A percentile compares a stretch with the other conserved stretches of the same genome.
Conservation (phyloP, 1,140 invertebrate species). For the Popillia japonica region DNA sequence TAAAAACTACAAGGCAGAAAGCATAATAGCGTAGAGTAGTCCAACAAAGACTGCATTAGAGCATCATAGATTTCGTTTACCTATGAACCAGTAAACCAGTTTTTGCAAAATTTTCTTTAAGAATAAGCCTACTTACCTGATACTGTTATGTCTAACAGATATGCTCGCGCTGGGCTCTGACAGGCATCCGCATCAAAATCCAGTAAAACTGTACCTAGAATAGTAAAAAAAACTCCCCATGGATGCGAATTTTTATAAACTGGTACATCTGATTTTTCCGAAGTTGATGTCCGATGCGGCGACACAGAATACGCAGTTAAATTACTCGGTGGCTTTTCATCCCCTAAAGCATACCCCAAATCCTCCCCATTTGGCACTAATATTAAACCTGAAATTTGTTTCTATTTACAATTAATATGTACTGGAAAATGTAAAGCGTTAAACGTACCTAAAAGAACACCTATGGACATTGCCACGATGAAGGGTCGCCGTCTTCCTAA, state of each 20-base stretch:
- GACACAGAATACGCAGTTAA: constrained; percentile 57
- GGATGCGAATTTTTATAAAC: constrained; percentile 66
- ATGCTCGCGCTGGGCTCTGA: constrained; percentile 92
- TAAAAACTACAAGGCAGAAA: too few relatives aligned
- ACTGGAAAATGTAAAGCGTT: neutral
- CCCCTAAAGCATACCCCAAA: constrained; percentile 83
- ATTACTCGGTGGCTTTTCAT: constrained; percentile 62
- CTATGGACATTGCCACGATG: constrained; percentile 87
- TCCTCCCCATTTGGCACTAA: constrained; percentile 90
- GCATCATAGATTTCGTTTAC: too few relatives aligned
- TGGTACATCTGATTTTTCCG: neutral
- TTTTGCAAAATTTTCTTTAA: too few relatives aligned
- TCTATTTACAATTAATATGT: neutral
- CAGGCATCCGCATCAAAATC: constrained; percentile 97
- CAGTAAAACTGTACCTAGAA: constrained; percentile 90
- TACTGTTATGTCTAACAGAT: constrained; percentile 90
- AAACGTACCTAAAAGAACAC: constrained; percentile 82
- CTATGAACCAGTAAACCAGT: too few relatives aligned
- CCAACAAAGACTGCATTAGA: too few relatives aligned
- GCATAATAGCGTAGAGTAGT: too few relatives aligned
- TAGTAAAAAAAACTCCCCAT: constrained; percentile 91
- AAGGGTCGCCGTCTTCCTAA: constrained; percentile 90
- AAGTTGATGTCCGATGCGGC: constrained; percentile 60
- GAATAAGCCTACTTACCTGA: constrained; percentile 69
- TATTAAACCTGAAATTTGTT: constrained; percentile 71